Evolutionary conservation across 2,797 vertebrate genomes (phyloP).

Genomic region (Hyperoplus immaculatus): DNA sequence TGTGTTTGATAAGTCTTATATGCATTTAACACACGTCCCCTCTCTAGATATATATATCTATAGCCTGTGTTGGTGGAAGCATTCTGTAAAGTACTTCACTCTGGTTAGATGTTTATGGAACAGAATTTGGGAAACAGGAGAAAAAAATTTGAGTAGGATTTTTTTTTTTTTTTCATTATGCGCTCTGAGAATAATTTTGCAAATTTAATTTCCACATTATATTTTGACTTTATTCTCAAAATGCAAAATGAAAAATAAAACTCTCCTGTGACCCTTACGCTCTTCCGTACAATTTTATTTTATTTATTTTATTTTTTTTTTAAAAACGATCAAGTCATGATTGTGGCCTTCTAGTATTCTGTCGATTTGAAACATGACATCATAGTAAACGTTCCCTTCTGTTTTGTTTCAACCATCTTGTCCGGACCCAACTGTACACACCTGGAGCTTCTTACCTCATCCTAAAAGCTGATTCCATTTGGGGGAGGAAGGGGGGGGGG

Average conservation of each 20-base stretch:
- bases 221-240: too few relatives aligned
- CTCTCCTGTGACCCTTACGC: too few relatives aligned
- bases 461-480: conserved; percentile 80
- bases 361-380: conserved; percentile 79
- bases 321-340: conserved; percentile 80
- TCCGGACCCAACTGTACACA: conserved; percentile 75
- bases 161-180: too few relatives aligned
- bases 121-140: too few relatives aligned
- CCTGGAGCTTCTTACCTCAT: conserved; percentile 84
- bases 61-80: conserved; percentile 39
- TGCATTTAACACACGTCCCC: conserved; percentile 63
- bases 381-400: conserved; percentile 49
- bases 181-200: too few relatives aligned
- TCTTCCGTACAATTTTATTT: conserved; percentile 2
- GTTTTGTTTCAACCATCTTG: conserved; percentile 49
- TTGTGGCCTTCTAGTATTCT: conserved; percentile 89
- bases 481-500: conserved; percentile 42
- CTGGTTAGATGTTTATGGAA: background rate
- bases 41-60: too few relatives aligned
- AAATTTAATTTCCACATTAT: too few relatives aligned
- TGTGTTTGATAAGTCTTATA: conserved; percentile 39
- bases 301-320: conserved; percentile 38
- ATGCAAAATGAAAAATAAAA: too few relatives aligned
- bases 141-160: too few relatives aligned
- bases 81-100: conserved; percentile 53